These are phyloP conservation scores for Danaus plexippus DNA, from an alignment of 1,140 invertebrate species.

Conservation along the genomic window DNA sequence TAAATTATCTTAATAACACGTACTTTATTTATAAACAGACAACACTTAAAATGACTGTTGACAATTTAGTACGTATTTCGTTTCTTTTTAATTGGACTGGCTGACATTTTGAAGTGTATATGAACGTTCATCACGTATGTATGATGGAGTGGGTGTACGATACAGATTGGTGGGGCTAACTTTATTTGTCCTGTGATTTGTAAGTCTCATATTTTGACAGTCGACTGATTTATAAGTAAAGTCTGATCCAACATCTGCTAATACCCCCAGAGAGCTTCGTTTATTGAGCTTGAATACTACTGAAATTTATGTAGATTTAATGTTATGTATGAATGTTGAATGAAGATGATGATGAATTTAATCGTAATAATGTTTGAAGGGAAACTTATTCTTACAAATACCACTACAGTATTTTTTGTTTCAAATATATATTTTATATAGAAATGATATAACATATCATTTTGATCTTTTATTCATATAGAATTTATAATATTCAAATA, in stretches of 20 bases:
- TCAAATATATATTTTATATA: too few relatives aligned
- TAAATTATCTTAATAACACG: conserved; percentile 4
- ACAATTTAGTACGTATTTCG: conserved; percentile 22
- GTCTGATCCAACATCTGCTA: too few relatives aligned
- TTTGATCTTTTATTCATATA: too few relatives aligned
- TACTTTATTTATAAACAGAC: conserved; percentile 6
- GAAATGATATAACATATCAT: too few relatives aligned
- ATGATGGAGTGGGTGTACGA: conserved; percentile 35
- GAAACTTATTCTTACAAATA: too few relatives aligned
- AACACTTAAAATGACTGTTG: conserved; percentile 14
- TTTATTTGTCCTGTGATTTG: conserved; percentile 29
- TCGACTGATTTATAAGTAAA: not conserved
- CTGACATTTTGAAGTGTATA: conserved; percentile 10
- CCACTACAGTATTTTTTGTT: too few relatives aligned
- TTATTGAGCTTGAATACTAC: too few relatives aligned
- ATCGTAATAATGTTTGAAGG: conserved; percentile 14
- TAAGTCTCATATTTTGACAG: conserved; percentile 31
- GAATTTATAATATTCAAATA: too few relatives aligned
- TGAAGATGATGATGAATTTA: conserved; percentile 7
- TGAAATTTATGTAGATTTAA: too few relatives aligned
- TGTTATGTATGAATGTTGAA: too few relatives aligned
- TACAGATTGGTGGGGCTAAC: conserved; percentile 36
- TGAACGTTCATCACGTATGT: conserved; percentile 23
- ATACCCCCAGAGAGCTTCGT: too few relatives aligned
- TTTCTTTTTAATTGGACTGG: conserved; percentile 48